phyloP scores from a whole-genome alignment of 2,797 vertebrate genomes.

The Sparus aurata region DNA sequence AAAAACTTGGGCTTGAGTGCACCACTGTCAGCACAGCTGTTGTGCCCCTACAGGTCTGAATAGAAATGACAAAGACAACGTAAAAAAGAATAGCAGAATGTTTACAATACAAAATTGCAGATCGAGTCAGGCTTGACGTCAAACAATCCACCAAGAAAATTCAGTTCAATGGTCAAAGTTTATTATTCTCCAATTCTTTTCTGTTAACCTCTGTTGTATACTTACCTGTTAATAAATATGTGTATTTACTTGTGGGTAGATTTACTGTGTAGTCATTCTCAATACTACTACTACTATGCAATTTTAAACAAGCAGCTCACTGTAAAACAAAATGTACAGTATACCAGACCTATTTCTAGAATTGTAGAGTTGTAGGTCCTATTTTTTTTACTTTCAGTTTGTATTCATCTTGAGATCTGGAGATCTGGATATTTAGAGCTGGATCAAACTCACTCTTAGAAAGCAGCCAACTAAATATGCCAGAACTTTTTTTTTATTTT shows the following conservation, averaged over 20 bases:
- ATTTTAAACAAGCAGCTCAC: background rate
- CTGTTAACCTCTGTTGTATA: too few relatives aligned
- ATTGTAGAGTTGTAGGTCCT: background rate
- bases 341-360: background rate
- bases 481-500: background rate
- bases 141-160: constrained; percentile 9
- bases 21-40: constrained; percentile 46
- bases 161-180: constrained; percentile 7
- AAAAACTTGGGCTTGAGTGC: constrained; percentile 7
- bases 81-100: background rate
- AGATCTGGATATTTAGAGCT: too few relatives aligned
- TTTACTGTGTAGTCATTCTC: background rate
- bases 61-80: constrained; percentile 12
- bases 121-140: constrained; percentile 10
- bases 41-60: constrained; percentile 34
- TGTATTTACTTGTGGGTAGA: background rate
- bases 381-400: background rate
- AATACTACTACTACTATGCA: background rate
- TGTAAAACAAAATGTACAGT: background rate
- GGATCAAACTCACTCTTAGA: too few relatives aligned
- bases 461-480: too few relatives aligned
- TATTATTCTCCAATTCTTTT: background rate
- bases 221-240: background rate
- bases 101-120: background rate
- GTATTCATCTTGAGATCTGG: background rate